These are phyloP conservation scores for Etheostoma perlongum DNA, from an alignment of 2,797 vertebrate genomes.

Conservation along the genomic window DNA sequence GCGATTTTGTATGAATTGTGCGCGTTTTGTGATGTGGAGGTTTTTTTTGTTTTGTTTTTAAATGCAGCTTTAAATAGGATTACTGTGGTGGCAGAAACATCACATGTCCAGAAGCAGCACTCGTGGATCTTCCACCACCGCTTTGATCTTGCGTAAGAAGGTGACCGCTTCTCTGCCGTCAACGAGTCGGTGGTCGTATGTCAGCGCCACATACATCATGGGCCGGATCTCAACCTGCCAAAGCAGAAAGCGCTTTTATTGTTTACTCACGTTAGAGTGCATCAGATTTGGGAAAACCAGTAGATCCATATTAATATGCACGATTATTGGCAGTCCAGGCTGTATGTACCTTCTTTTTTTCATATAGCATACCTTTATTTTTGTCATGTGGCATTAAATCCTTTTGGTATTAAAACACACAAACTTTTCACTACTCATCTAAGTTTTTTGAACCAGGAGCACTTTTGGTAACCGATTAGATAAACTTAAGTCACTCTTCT, in stretches of 20 bases:
- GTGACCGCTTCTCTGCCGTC: conserved; percentile 96
- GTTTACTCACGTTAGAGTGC: background rate
- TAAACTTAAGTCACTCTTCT: background rate
- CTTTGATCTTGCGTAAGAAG: conserved; percentile 96
- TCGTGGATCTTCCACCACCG: conserved; percentile 94
- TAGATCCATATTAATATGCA: background rate
- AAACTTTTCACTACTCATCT: background rate
- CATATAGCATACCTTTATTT: background rate
- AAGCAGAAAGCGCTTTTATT: background rate
- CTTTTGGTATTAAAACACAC: background rate
- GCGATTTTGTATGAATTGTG: conserved; percentile 29
- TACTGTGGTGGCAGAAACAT: conserved; percentile 51
- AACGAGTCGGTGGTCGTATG: conserved; percentile 94
- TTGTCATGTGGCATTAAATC: background rate
- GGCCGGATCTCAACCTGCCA: conserved; percentile 92
- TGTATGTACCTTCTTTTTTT: background rate
- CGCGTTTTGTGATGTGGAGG: conserved; percentile 25
- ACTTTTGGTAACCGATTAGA: background rate
- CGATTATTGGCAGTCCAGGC: background rate
- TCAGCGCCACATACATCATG: conserved; percentile 96
- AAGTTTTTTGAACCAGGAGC: background rate
- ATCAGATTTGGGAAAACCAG: conserved; percentile 8
- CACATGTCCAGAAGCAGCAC: conserved; percentile 94
- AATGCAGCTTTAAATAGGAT: conserved; percentile 27
- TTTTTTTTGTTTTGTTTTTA: conserved; percentile 25